Base-by-base conservation (phyloP, 2,797 vertebrate genomes). In the Ispidina picta region DNA sequence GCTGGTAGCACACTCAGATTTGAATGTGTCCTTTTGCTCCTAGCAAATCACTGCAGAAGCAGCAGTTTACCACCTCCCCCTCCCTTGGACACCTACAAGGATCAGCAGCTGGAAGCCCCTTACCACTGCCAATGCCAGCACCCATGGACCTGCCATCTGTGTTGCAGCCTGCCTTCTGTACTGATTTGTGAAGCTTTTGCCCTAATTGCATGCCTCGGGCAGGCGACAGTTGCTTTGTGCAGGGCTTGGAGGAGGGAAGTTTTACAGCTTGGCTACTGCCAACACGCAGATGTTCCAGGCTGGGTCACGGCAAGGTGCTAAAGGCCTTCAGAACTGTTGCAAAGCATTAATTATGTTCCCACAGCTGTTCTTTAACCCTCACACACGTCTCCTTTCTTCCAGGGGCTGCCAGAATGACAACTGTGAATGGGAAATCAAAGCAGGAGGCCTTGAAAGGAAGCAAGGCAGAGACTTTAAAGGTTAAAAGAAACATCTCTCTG, bases 301-400 rank as follows among this genome's bases (percentile, higher is more conserved):
- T 96, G 93, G 95, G 96, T 92, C 92, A 74, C 74, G 28, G 92
- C 72, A 91, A 97, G 96, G 97, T 97, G 95, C 96, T 95, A 95
- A 97, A 97, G 96, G 94, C 97, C 96, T 90, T 69, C 62, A 88
- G 96, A 96, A 96, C 96, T 88, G 93, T 95, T 95, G 94, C 89
- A 89, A 94, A 96, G 81, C 96, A 95, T 97, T 97, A 96, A 97
- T 98, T 97, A 97, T 93, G 91, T 94, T 89, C 91, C 93, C 4
- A 31, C 96, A 97, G 96, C 97, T 97, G 97, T 96, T 97, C 96
- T 89, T 95, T 95, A 97, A 95, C 97, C 94, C 83, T 43, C 62
- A 14, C 41, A 1, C 25, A 4, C 37, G 49, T 58, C 54, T 89
- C 44, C 73, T 73, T 54, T 96, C 90, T 93, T 90, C 77, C 54